Evolutionary conservation across 2,113 vertebrate species (phyloP), one percentile per base, ranked within the genome.

Genomic region (Thalassarche chlororhynchos): DNA sequence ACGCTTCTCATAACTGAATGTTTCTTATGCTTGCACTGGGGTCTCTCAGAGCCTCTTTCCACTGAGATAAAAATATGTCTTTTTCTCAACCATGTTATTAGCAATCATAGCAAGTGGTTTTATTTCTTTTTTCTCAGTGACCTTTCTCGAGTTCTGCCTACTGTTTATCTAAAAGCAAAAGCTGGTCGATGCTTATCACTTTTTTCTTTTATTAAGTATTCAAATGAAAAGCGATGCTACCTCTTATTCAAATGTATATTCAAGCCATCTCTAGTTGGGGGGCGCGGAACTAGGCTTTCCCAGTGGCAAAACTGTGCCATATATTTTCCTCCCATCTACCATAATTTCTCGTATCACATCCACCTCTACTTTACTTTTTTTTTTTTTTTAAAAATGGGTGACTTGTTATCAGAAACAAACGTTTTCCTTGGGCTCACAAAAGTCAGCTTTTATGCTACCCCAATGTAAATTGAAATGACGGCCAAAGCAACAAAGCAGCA

Each of bases 401-500:
- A 71, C 17, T 34, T 60, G 11, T 79, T 93, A 85, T 36, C 68
- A 92, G 83, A 71, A 61, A 68, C 23, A 60, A 91, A 62, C 44
- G 34, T 84, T 86, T 82, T 80, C 76, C 83, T 68, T 62, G 61
- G 58, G 87, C 47, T 92, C 84, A 90, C 15, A 34, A 5, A 61
- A 90, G 62, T 61, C 72, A 87, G 58, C 40, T 91, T 87, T 95
- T 81, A 81, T 26, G 57, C 47, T 28, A 79, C 44, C 74, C 36
- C 38, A 81, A 58, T 12, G 17, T 64, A 79, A 89, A 55, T 3
- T 66, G 70, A 76, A 97, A 96, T 6, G 42, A 88, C 4, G 18
- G 74, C 49, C 80, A 93, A 94, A 96, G 76, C 19, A 93, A 93
- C 47, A 94, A 92, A 64, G 52, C 93, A 69, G 72, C 64, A 87